Conservation (phyloP, 2,797 vertebrate genomes). For the Syncerus caffer region DNA sequence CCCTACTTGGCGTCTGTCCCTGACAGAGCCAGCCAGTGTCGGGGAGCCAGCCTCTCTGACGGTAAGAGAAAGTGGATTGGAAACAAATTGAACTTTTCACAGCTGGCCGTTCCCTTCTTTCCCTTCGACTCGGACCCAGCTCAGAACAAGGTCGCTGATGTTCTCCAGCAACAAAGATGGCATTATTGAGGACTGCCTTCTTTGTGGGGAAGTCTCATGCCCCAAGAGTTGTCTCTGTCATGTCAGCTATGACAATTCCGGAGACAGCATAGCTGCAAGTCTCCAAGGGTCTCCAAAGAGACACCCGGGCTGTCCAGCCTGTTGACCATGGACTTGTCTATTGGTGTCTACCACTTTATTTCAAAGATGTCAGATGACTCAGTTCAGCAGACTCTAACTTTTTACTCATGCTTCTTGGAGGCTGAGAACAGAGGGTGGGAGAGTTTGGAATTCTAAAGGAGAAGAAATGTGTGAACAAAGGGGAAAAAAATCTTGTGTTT, state of each 20-base stretch:
- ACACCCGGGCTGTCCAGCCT: neutral
- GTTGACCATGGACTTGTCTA: neutral
- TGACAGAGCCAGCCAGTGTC: slow-evolving; percentile 27
- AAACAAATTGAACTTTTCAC: slow-evolving; percentile 77
- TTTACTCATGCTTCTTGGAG: slow-evolving; percentile 6
- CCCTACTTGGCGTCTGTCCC: slow-evolving; percentile 70
- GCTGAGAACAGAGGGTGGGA: neutral
- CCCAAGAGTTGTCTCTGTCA: slow-evolving; percentile 18
- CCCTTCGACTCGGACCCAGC: slow-evolving; percentile 36
- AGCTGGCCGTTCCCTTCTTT: slow-evolving; percentile 66
- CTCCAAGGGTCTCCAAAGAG: slow-evolving; percentile 30
- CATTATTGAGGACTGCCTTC: slow-evolving; percentile 51
- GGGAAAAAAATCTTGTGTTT: neutral
- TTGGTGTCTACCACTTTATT: neutral
- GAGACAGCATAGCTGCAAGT: slow-evolving; percentile 9
- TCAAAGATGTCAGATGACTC: slow-evolving; percentile 45
- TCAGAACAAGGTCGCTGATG: slow-evolving; percentile 61
- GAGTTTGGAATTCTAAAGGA: neutral
- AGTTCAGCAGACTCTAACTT: neutral
- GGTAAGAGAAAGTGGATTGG: slow-evolving; percentile 57
- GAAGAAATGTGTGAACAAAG: neutral
- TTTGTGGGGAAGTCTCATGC: neutral
- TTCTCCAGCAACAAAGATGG: slow-evolving; percentile 63
- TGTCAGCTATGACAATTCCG: neutral
- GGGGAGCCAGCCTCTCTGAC: slow-evolving; percentile 39